phyloP scores from a whole-genome alignment of 2,888 invertebrate species.

The Creontiades dilutus region DNA sequence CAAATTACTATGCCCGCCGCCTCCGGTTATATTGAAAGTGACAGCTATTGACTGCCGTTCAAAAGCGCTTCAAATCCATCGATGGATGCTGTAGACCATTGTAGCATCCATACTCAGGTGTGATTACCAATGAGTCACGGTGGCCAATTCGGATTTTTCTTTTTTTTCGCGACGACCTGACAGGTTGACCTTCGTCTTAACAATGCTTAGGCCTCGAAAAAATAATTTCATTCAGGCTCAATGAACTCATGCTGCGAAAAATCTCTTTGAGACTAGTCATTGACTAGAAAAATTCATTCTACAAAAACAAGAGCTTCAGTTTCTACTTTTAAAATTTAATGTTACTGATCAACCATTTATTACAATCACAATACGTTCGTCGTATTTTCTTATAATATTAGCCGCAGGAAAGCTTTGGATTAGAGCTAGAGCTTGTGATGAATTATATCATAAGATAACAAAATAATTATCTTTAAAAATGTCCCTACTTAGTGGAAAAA shows the following conservation, averaged over 20 bases:
- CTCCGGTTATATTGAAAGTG: slow-evolving; percentile 9
- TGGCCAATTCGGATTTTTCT: neutral
- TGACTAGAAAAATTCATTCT: neutral
- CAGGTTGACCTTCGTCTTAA: neutral
- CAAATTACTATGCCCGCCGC: neutral
- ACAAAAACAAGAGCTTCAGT: too few species aligned
- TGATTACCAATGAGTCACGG: slow-evolving; percentile 26
- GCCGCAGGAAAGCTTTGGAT: too few species aligned
- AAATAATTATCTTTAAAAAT: too few species aligned
- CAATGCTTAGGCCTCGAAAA: neutral
- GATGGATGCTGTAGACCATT: neutral
- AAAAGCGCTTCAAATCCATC: too few species aligned
- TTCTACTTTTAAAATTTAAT: too few species aligned
- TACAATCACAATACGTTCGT: too few species aligned
- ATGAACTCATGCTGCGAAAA: neutral
- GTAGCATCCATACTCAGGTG: neutral
- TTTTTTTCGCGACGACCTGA: neutral
- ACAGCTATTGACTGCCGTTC: neutral
- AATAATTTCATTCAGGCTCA: neutral
- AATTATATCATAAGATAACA: too few species aligned
- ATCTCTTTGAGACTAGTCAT: neutral
- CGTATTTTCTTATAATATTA: too few species aligned
- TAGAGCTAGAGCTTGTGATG: too few species aligned
- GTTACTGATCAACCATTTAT: too few species aligned
- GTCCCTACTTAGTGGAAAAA: too few species aligned